A percentile compares a stretch with the other conserved stretches of the same genome.
These are phyloP conservation scores for Elgaria multicarinata DNA, from an alignment of 2,113 vertebrate species.

Conservation along the genomic window DNA sequence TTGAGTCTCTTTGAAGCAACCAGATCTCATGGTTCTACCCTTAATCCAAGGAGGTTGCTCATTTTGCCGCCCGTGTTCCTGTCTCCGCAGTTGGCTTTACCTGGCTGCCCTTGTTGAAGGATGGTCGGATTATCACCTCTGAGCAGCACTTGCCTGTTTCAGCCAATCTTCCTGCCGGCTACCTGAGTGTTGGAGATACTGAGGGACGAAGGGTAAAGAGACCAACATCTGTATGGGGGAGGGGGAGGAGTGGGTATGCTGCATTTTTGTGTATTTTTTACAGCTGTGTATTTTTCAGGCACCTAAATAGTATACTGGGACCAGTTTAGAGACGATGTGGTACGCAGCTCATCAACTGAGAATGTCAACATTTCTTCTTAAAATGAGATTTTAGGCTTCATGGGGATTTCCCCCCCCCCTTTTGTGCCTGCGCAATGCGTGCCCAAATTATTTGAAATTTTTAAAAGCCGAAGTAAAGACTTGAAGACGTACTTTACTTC, in stretches of 20 bases:
- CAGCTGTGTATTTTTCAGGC: neutral
- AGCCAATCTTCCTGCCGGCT: slow-evolving; percentile 87
- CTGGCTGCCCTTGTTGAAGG: slow-evolving; percentile 91
- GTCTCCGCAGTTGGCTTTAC: slow-evolving; percentile 86
- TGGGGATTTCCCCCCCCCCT: too few species aligned
- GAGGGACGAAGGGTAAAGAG: slow-evolving; percentile 85
- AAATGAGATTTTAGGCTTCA: neutral
- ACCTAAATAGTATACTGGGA: too few species aligned
- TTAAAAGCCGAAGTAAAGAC: neutral
- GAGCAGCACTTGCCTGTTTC: slow-evolving; percentile 91
- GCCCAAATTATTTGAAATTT: neutral
- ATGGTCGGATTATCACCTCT: slow-evolving; percentile 88
- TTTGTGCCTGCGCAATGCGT: too few species aligned
- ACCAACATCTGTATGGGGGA: neutral
- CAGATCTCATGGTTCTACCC: neutral
- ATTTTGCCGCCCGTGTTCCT: fast-evolving
- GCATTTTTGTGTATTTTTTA: neutral
- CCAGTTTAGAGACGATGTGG: neutral
- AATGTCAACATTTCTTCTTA: neutral
- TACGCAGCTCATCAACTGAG: neutral
- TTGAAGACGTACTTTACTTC: neutral
- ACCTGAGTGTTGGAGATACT: slow-evolving; percentile 81
- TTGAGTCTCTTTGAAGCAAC: neutral
- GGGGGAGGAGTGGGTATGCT: neutral
- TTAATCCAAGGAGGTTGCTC: fast-evolving